These are phyloP conservation scores for Xestia ashworthii DNA, from an alignment of 2,888 invertebrate genomes.

Conservation along the genomic window DNA sequence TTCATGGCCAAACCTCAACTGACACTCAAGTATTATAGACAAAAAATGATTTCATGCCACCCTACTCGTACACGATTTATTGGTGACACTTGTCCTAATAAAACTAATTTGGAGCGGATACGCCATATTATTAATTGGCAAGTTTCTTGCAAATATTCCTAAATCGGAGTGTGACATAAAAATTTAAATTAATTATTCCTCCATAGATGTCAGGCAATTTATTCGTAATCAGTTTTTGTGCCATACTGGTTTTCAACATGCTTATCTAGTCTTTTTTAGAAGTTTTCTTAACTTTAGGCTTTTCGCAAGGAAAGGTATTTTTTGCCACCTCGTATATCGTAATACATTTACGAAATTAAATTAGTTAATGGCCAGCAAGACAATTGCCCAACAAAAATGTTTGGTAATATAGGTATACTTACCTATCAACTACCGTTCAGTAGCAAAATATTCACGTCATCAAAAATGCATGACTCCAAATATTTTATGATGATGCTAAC, in stretches of 20 bases:
- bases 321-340: no score
- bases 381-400: background rate
- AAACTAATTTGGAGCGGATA: constrained; percentile 55
- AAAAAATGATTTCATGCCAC: constrained; percentile 66
- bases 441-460: constrained; percentile 27
- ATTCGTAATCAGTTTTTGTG: constrained; percentile 27
- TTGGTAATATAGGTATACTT: background rate
- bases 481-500: constrained; percentile 49
- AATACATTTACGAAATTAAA: constrained; percentile 12
- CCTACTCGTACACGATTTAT: constrained; percentile 65
- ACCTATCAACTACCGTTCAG: constrained; percentile 6
- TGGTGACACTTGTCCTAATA: constrained; percentile 51
- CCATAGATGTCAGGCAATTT: constrained; percentile 25
- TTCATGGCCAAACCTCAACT: constrained; percentile 66
- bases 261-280: constrained; percentile 2
- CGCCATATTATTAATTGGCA: constrained; percentile 38
- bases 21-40: constrained; percentile 64
- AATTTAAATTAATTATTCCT: constrained; percentile 37
- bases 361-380: background rate
- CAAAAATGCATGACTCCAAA: constrained; percentile 44
- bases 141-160: constrained; percentile 38
- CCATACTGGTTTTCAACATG: background rate
- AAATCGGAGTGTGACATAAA: constrained; percentile 32
- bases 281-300: background rate
- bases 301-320: background rate